These are phyloP conservation scores for Phoxinus phoxinus DNA, from an alignment of 2,113 vertebrate genomes.

Conservation along the genomic window DNA sequence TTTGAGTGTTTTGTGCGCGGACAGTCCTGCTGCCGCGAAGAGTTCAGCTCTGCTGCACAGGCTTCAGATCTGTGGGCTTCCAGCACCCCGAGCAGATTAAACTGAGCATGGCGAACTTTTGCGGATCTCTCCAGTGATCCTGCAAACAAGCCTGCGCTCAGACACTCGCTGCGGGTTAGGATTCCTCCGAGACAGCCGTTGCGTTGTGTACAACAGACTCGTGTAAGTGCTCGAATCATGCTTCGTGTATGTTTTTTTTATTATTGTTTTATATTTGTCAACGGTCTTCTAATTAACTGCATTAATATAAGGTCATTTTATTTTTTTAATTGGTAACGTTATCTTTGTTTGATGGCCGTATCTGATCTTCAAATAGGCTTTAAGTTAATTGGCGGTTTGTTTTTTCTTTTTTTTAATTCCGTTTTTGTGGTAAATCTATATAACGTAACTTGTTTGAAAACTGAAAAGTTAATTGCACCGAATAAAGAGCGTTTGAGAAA, in stretches of 20 bases:
- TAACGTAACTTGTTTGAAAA: too few species aligned
- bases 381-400: too few species aligned
- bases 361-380: too few species aligned
- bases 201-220: background rate
- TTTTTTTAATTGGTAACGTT: too few species aligned
- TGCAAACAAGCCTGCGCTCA: conserved; percentile 39
- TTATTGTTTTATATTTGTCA: background rate
- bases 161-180: background rate
- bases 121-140: conserved; percentile 31
- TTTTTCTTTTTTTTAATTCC: too few species aligned
- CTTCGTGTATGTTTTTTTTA: background rate
- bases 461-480: too few species aligned
- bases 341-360: too few species aligned
- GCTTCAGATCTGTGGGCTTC: background rate
- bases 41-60: conserved; percentile 50
- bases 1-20: conserved; percentile 36
- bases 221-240: background rate
- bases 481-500: too few species aligned
- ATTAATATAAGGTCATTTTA: too few species aligned
- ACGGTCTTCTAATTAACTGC: too few species aligned
- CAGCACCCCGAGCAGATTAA: conserved; percentile 48
- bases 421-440: too few species aligned
- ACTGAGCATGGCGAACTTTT: conserved; percentile 37
- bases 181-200: background rate
- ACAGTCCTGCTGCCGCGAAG: conserved; percentile 58